Evolutionary conservation across 2,113 vertebrate species (phyloP).

Genomic region (Stomatorhinus ivindoensis): DNA sequence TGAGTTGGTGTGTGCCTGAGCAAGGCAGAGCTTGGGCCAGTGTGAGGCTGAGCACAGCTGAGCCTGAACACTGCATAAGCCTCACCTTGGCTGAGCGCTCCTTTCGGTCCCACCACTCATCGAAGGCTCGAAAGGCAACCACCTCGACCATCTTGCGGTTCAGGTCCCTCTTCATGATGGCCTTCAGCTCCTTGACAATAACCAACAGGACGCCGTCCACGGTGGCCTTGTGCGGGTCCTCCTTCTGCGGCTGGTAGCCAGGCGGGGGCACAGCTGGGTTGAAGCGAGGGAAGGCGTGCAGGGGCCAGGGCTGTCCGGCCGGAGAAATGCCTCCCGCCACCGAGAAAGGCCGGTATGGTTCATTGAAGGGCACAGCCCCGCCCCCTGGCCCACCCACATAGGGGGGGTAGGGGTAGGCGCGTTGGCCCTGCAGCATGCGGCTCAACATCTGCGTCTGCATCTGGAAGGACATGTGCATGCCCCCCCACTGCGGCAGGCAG

Average conservation of each 20-base stretch:
- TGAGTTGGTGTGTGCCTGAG: too few relatives aligned
- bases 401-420: slow-evolving; percentile 74
- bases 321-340: slow-evolving; percentile 57
- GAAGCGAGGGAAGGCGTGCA: slow-evolving; percentile 66
- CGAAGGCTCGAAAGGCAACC: slow-evolving; percentile 83
- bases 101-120: slow-evolving; percentile 91
- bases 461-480: slow-evolving; percentile 96
- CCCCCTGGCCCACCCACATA: slow-evolving; percentile 61
- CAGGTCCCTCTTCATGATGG: slow-evolving; percentile 87
- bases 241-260: slow-evolving; percentile 61
- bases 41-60: neutral
- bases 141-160: slow-evolving; percentile 88
- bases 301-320: slow-evolving; percentile 64
- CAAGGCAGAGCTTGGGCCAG: neutral
- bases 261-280: slow-evolving; percentile 83
- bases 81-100: slow-evolving; percentile 78
- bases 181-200: slow-evolving; percentile 82
- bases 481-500: slow-evolving; percentile 85
- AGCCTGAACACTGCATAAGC: neutral
- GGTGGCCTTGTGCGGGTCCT: slow-evolving; percentile 75
- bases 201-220: slow-evolving; percentile 79
- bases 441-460: slow-evolving; percentile 99
- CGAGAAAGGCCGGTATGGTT: slow-evolving; percentile 71
- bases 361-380: slow-evolving; percentile 65
- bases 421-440: slow-evolving; percentile 86